Evolutionary conservation across 1,140 invertebrate species (phyloP).

Genomic region (Drosophila kohkoa): DNA sequence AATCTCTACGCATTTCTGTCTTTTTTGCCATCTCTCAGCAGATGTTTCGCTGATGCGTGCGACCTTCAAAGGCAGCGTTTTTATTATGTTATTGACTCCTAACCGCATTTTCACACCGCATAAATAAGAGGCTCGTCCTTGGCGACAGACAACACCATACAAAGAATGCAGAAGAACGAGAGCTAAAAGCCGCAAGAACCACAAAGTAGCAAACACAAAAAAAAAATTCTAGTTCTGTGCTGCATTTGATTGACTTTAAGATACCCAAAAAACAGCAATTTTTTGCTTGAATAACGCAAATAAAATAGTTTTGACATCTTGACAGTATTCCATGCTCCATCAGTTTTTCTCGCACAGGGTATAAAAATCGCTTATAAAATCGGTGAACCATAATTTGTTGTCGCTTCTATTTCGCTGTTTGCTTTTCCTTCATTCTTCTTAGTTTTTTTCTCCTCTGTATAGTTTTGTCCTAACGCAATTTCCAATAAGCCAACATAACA

Average conservation of each 20-base stretch:
- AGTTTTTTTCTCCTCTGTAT: slow-evolving; percentile 8
- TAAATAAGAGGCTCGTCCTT: slow-evolving; percentile 52
- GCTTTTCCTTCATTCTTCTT: neutral
- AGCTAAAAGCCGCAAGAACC: slow-evolving; percentile 9
- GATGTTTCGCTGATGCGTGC: slow-evolving; percentile 28
- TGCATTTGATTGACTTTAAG: neutral
- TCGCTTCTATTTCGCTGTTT: slow-evolving; percentile 35
- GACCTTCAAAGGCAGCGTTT: slow-evolving; percentile 69
- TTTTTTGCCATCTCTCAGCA: slow-evolving; percentile 14
- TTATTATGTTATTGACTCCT: slow-evolving; percentile 81
- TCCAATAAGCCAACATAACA: slow-evolving; percentile 41
- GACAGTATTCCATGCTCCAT: neutral
- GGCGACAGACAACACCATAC: slow-evolving; percentile 48
- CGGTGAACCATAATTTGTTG: slow-evolving; percentile 72
- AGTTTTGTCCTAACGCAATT: slow-evolving; percentile 55
- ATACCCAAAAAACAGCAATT: slow-evolving; percentile 2
- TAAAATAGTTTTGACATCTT: neutral
- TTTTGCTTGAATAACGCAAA: no score
- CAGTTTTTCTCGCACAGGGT: neutral
- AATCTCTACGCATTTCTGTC: neutral
- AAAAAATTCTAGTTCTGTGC: neutral
- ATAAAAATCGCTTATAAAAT: slow-evolving; percentile 62
- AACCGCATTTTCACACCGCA: slow-evolving; percentile 80
- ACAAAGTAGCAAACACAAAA: slow-evolving; percentile 1
- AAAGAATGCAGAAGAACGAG: neutral